Base-by-base conservation (phyloP, 2,888 invertebrate genomes). In the Aleiodes alternator region DNA sequence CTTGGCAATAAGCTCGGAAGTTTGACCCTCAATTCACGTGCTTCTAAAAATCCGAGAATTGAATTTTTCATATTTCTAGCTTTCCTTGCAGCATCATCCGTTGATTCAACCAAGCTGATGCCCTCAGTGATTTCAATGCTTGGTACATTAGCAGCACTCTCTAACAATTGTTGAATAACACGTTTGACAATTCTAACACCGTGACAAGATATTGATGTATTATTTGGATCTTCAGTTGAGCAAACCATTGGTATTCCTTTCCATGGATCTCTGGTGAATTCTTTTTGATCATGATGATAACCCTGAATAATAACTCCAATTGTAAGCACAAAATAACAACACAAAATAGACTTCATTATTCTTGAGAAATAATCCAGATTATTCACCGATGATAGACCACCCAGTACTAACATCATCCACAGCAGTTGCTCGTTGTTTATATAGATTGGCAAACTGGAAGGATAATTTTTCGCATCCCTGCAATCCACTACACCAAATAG, bases 11-110 rank as follows among this genome's bases (percentile, higher is more conserved):
- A 87, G 84, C 93, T 94, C 0, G 93, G 93, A 72, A 96, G 88
- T 83, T 93, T 94, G 76, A 96, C 93, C 84, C 94, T 92, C 14
- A 96, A 86, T 85, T 96, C 96, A 80, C 95, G 94, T 2, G 92
- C 93, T 84, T 93, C 92, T 3, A 96, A 88, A 82, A 95, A 95
- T 82, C 92, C 92, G 14, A 94, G 92, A 83, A 95, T 89, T 9
- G 92, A 90, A 7, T 91, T 93, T 76, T 86, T 83, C 48, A 86
- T 90, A 86, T 73, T 90, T 87, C 79, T 91, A 82, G 59, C 91
- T 87, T 87, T 86, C 86, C 93, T 88, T 85, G 91, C 80, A 87
- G 90, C 86, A 61, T 87, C 89, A 38, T 89, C 90, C 78, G 92
- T 92, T 61, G 91, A 89, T 75, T 91, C 68, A 51, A 94, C 92